A percentile compares a stretch with the other conserved stretches of the same genome.
These are phyloP conservation scores for Cynocephalus volans DNA, from an alignment of 2,113 vertebrate genomes.

Conservation along the genomic window DNA sequence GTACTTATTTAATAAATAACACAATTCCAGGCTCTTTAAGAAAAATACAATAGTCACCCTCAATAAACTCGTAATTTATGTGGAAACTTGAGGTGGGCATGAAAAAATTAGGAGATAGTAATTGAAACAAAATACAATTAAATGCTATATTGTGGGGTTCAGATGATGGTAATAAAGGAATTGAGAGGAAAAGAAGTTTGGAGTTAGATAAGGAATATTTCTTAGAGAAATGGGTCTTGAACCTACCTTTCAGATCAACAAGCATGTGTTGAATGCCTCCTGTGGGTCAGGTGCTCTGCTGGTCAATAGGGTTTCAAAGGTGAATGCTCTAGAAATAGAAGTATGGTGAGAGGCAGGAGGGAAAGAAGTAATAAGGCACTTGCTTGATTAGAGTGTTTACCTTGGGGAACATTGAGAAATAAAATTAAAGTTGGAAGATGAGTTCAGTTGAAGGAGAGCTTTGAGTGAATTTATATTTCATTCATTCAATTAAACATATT, in stretches of 20 bases:
- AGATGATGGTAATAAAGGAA: background rate
- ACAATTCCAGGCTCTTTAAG: background rate
- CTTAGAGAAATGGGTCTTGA: background rate
- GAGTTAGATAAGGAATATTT: background rate
- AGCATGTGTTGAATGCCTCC: background rate
- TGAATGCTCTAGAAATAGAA: background rate
- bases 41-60: background rate
- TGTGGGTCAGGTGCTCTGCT: background rate
- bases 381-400: background rate
- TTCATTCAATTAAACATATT: constrained; percentile 31
- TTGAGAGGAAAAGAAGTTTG: background rate
- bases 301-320: background rate
- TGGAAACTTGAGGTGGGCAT: background rate
- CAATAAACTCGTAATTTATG: background rate
- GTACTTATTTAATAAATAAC: constrained; percentile 33
- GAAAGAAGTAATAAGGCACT: background rate
- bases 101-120: background rate
- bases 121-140: background rate
- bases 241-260: background rate
- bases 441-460: constrained; percentile 4
- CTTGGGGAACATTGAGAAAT: background rate
- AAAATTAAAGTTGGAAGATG: background rate
- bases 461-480: background rate
- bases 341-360: background rate
- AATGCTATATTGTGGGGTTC: background rate